A percentile compares a stretch with the other conserved stretches of the same genome.
phyloP scores from a whole-genome alignment of 2,888 invertebrate genomes.

The Aphidoletes aphidimyza region DNA sequence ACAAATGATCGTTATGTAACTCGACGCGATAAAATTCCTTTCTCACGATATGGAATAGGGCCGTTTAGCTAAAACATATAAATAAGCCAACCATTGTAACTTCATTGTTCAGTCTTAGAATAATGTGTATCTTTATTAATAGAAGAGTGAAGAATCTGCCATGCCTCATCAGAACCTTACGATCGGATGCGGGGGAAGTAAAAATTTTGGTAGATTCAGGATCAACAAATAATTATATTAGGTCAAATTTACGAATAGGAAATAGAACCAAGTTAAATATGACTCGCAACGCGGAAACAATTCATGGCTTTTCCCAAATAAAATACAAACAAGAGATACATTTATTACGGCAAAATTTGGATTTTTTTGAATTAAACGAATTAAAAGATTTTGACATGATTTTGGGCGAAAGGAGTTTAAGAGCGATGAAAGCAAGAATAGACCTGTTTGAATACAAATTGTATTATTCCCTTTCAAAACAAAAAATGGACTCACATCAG shows the following conservation, averaged over 20 bases:
- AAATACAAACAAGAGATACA: not conserved
- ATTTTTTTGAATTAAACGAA: too few species aligned
- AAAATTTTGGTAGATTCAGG: conserved; percentile 17
- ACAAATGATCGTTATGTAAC: too few species aligned
- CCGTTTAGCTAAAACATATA: too few species aligned
- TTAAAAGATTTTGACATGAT: not conserved
- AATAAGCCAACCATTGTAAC: too few species aligned
- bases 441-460: not conserved
- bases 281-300: not conserved
- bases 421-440: not conserved
- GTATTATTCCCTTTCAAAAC: too few species aligned
- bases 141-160: not conserved
- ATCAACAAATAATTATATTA: not conserved
- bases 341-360: not conserved
- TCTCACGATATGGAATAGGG: too few species aligned
- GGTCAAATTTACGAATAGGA: not conserved
- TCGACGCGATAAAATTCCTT: too few species aligned
- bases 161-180: not conserved
- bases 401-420: not conserved
- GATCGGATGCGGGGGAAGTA: not conserved
- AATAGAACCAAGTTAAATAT: not conserved
- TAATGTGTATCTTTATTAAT: not conserved
- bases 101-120: too few species aligned
- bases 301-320: not conserved
- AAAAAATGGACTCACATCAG: not conserved